Base-by-base conservation (phyloP, 2,797 vertebrate species). In the Galagoides demidoff region DNA sequence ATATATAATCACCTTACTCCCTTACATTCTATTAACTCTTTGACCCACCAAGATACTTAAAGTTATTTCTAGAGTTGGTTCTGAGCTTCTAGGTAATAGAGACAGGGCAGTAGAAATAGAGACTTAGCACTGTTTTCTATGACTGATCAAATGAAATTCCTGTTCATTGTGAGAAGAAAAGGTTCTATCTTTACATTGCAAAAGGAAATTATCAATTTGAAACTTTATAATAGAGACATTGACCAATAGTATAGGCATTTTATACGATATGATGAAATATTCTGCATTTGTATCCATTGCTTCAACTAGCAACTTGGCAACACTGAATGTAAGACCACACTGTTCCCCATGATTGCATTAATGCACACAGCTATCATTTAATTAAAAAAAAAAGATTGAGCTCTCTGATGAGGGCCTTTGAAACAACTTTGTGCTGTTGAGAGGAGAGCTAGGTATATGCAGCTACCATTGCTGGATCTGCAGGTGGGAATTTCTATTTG, bases 201-300 rank as follows among this genome's bases (percentile, higher is more conserved):
- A 90, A 90, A 55, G 27, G 49, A 94, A 94, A 19, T 88, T 45
- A 45, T 90, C 84, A 31, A 59, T 78, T 95, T 86, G 87, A 55
- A 88, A 64, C 29, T 85, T 94, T 16, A 20, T 81, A 63, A 55
- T 43, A 90, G 87, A 37, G 57, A 63, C 43, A 57, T 34, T 74
- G 71, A 59, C 64, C 25, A 84, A 31, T 78, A 71, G 57, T 86
- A 68, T 55, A 76, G 39, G 11, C 29, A 31, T 78, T 73, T 86
- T 83, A 31, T 20, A 7, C 17, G 55, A 25, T 57, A 57, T 87
- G 55, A 87, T 87, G 52, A 83, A 94, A 92, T 57, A 52, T 45
- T 85, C 63, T 87, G 68, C 55, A 45, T 90, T 92, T 88, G 79
- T 66, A 27, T 52, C 29, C 9, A 73, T 55, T 68, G 49, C 81